These are phyloP conservation scores for Drosophila willistoni DNA, from an alignment of 1,140 invertebrate genomes.

Conservation along the genomic window DNA sequence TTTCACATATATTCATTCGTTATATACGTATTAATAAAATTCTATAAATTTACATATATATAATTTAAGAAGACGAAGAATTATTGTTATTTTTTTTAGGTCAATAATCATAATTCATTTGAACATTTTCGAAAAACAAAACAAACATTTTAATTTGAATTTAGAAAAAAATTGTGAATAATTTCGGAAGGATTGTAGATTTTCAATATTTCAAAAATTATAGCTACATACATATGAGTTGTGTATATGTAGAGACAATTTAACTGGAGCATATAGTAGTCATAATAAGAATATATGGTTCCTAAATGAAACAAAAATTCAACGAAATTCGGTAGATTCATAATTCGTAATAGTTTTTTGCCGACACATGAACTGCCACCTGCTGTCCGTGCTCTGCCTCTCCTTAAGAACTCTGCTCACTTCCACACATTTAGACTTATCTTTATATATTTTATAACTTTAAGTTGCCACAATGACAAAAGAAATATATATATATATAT, in stretches of 20 bases:
- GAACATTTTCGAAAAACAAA: too few relatives aligned
- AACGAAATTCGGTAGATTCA: not conserved
- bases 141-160: too few relatives aligned
- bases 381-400: not conserved
- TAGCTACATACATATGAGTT: too few relatives aligned
- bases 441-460: not conserved
- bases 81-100: too few relatives aligned
- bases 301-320: not conserved
- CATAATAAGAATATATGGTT: slow-evolving; percentile 1
- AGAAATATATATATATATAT: slow-evolving; percentile 6
- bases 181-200: too few relatives aligned
- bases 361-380: not conserved
- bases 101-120: too few relatives aligned
- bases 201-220: too few relatives aligned
- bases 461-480: slow-evolving; percentile 12
- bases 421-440: slow-evolving; percentile 10
- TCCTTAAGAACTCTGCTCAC: not conserved
- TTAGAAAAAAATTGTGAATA: too few relatives aligned
- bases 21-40: too few relatives aligned
- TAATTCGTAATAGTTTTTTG: not conserved
- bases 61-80: too few relatives aligned
- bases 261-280: not conserved
- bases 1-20: too few relatives aligned
- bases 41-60: too few relatives aligned
- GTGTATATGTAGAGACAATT: not conserved